Conservation (phyloP, 2,888 invertebrate species). For the Ommatoiulus sabulosus region DNA sequence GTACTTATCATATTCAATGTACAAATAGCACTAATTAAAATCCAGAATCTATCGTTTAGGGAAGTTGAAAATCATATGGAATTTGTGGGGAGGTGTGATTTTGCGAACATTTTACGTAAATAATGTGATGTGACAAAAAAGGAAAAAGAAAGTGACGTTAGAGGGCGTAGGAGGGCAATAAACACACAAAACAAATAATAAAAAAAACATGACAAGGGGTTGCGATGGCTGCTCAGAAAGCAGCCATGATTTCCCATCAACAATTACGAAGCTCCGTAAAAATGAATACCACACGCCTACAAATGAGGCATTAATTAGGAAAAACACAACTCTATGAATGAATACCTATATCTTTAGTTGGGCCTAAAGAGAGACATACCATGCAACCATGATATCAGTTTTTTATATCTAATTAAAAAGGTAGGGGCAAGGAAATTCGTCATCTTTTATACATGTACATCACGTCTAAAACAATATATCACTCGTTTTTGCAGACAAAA, state of each 20-base stretch:
- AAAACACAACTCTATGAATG: constrained; percentile 34
- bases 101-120: constrained; percentile 1
- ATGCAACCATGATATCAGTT: constrained; percentile 9
- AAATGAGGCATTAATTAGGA: constrained; percentile 34
- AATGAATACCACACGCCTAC: constrained; percentile 34
- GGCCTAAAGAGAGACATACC: constrained; percentile 20
- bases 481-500: constrained; percentile 34
- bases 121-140: neutral
- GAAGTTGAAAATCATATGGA: neutral
- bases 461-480: constrained; percentile 34
- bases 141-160: neutral
- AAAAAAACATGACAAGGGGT: constrained; percentile 24
- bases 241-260: constrained; percentile 34
- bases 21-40: constrained; percentile 27
- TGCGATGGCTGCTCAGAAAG: constrained; percentile 34
- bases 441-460: constrained; percentile 34
- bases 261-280: constrained; percentile 34
- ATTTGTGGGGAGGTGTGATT: neutral
- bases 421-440: constrained; percentile 34
- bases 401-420: constrained; percentile 33
- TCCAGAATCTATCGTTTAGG: constrained; percentile 1
- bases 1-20: constrained; percentile 13
- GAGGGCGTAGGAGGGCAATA: neutral
- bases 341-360: constrained; percentile 34
- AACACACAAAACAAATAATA: constrained; percentile 30